These are phyloP conservation scores for Pseudoips prasinana DNA, from an alignment of 2,888 invertebrate species.

Conservation along the genomic window DNA sequence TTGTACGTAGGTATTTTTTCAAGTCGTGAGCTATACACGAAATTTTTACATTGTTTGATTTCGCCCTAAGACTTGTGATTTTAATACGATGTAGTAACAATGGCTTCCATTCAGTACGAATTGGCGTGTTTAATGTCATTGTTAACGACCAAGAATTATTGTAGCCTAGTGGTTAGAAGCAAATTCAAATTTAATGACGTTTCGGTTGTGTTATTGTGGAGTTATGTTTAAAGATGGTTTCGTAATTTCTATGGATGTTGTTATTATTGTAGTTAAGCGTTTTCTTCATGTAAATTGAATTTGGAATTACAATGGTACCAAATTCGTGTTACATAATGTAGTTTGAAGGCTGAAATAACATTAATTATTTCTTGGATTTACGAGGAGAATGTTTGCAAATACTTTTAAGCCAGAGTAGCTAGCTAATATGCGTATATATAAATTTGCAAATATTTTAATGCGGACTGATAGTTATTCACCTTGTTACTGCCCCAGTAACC, in stretches of 20 bases:
- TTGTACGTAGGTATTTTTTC: constrained; percentile 69
- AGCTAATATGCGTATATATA: too few species aligned
- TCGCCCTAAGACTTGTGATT: constrained; percentile 61
- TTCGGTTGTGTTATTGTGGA: constrained; percentile 7
- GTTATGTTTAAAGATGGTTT: constrained; percentile 2
- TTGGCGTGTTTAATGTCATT: constrained; percentile 41
- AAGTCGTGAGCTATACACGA: constrained; percentile 50
- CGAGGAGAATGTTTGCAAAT: too few species aligned
- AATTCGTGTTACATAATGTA: too few species aligned
- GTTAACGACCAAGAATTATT: constrained; percentile 18
- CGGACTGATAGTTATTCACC: too few species aligned
- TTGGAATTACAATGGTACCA: neutral
- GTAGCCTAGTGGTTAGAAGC: constrained; percentile 6
- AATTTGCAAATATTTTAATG: too few species aligned
- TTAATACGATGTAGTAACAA: constrained; percentile 56
- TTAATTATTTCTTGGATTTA: too few species aligned
- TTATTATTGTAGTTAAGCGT: constrained; percentile 11
- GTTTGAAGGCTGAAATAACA: too few species aligned
- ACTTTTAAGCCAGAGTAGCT: too few species aligned
- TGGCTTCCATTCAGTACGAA: constrained; percentile 38
- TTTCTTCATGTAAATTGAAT: constrained; percentile 7
- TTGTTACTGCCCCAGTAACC: too few species aligned
- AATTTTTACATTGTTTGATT: constrained; percentile 66
- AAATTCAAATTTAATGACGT: constrained; percentile 28
- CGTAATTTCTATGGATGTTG: constrained; percentile 2